Conservation (phyloP, 2,888 invertebrate species). For the Phytoseiulus persimilis region DNA sequence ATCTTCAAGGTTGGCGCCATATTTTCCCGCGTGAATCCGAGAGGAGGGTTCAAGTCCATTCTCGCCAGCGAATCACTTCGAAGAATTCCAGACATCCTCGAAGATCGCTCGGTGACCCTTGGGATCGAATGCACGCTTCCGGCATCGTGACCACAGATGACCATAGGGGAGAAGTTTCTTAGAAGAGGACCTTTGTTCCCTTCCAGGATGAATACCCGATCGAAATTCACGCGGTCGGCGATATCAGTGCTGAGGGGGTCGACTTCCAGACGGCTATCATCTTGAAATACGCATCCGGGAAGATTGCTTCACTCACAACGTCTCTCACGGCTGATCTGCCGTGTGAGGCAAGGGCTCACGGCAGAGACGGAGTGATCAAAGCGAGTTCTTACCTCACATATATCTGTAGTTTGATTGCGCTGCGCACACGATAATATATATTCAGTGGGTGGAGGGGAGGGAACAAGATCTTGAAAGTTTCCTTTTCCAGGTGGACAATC, state of each 20-base stretch:
- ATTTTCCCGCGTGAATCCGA: no score
- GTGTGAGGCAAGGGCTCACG: constrained; percentile 60
- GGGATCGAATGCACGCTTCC: no score
- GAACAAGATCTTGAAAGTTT: no score
- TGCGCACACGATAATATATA: no score
- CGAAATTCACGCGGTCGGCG: constrained; percentile 23
- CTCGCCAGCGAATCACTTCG: no score
- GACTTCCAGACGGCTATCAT: constrained; percentile 63
- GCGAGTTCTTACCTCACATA: constrained; percentile 49
- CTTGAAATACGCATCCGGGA: constrained; percentile 59
- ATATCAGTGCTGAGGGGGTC: constrained; percentile 52
- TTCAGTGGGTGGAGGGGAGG: no score
- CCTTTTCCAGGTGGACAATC: constrained; percentile 52
- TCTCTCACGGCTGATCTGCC: constrained; percentile 53
- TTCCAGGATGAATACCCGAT: constrained; percentile 12
- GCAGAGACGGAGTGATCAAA: constrained; percentile 62
- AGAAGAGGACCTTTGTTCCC: no score
- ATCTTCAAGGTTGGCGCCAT: background rate
- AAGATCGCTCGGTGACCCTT: background rate
- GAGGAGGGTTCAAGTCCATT: no score
- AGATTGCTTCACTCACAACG: constrained; percentile 57
- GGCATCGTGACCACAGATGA: no score
- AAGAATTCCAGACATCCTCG: no score
- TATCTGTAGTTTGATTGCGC: no score
- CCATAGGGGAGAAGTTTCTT: no score